Evolutionary conservation across 1,140 invertebrate species (phyloP).

Genomic region (Lepidostoma basale): DNA sequence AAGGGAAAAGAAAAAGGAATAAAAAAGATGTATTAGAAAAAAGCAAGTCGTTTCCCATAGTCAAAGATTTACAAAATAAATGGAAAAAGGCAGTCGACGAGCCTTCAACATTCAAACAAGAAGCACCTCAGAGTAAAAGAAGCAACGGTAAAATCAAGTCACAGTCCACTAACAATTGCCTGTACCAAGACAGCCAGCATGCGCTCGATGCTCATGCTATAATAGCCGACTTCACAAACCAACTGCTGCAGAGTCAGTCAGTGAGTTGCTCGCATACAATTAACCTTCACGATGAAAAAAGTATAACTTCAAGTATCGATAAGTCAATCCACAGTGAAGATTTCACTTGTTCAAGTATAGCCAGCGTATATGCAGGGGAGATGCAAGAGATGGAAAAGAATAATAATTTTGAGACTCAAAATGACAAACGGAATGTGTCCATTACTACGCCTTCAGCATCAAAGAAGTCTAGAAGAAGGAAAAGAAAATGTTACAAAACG

Average conservation of each 20-base stretch:
- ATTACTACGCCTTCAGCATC: too few relatives aligned
- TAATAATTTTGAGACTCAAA: too few relatives aligned
- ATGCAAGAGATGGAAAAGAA: too few relatives aligned
- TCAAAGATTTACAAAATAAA: neutral
- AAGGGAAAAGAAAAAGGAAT: neutral
- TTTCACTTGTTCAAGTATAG: too few relatives aligned
- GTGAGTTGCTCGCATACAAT: neutral
- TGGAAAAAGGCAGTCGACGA: neutral
- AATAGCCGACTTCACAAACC: conserved; percentile 1
- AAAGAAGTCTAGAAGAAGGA: conserved; percentile 5
- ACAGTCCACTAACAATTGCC: neutral
- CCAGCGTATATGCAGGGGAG: too few relatives aligned
- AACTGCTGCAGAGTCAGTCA: neutral
- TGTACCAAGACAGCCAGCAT: neutral
- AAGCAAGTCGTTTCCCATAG: conserved; percentile 6
- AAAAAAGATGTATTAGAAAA: conserved; percentile 9
- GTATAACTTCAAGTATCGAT: too few relatives aligned
- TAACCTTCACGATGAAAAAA: too few relatives aligned
- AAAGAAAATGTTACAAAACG: conserved; percentile 6
- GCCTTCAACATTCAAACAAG: neutral
- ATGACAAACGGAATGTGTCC: too few relatives aligned
- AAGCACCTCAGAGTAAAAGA: neutral
- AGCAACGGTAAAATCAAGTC: neutral
- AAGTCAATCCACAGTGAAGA: too few relatives aligned
- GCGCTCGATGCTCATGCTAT: neutral